Percentiles rank a stretch among this genome's conserved stretches.
phyloP scores from a whole-genome alignment of 64 coral and sea anemone genomes.

The Pachyseris speciosa region DNA sequence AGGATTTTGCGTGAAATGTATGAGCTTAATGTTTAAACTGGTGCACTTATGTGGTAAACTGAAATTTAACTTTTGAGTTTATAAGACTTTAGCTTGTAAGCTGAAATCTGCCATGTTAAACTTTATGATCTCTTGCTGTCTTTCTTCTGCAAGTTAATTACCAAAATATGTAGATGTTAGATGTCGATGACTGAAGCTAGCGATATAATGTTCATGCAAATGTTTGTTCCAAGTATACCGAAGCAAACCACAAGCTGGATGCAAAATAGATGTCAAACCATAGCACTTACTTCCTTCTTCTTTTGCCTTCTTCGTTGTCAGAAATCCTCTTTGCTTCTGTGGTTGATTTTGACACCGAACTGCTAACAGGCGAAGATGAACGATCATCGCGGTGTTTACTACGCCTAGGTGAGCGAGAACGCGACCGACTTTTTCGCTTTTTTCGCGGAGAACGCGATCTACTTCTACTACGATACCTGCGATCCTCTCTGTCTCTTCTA shows the following conservation, averaged over 20 bases:
- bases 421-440: slow-evolving; percentile 44
- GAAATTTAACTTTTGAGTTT: no score
- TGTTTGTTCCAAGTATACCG: no score
- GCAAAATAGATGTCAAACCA: neutral
- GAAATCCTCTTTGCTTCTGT: neutral
- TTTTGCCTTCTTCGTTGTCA: slow-evolving; percentile 7
- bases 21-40: no score
- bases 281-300: neutral
- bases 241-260: no score
- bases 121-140: no score
- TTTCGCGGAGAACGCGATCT: slow-evolving; percentile 68
- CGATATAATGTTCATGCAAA: neutral
- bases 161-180: no score
- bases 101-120: no score
- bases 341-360: neutral
- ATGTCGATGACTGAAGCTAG: no score
- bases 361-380: neutral
- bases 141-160: no score
- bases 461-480: slow-evolving; percentile 37
- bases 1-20: no score
- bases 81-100: no score
- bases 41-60: no score
- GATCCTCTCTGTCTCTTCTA: slow-evolving; percentile 65
- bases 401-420: slow-evolving; percentile 19
- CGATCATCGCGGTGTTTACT: slow-evolving; percentile 32